Evolutionary conservation across 2,888 invertebrate species (phyloP), one percentile per base, ranked within the genome.

Genomic region (Nomada lathburiana): DNA sequence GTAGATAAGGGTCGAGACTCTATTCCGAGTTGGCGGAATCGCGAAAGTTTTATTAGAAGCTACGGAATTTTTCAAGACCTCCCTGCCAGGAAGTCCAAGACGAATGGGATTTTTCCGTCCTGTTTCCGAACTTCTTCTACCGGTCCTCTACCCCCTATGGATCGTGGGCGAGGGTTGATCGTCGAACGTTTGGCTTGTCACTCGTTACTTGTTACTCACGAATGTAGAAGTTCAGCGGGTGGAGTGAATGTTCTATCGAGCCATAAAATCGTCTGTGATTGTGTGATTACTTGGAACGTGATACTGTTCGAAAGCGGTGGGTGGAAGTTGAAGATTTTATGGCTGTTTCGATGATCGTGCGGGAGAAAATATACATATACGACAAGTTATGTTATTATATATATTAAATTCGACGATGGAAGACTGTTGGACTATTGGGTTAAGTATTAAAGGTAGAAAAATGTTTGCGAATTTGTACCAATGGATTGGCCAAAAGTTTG

Each of bases 11-110:
- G 2, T 2, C 26, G 42, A 26, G 18, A 62, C 55, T 67, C 62
- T n/a, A 26, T 67, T 42, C 29, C 55, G 29, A 29, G 44, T 44
- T 59, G 13, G 42, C 57, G 55, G n/a, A 60, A 9, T 29, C 63
- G 63, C 68, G 63, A 79, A 69, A 79, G 57, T 80, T 79, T 80
- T 59, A 73, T 79, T 72, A 55, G 76, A 36, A 36, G 10, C 60
- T 55, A 0, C 36, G 55, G 52, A 71, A 80, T 77, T 80, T 77
- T 80, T 60, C 57, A 23, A 2, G 16, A n/a, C 42, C 11, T 9
- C 18, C 13, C 44, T 2, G 18, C 20, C 4, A 16, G 52, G 23
- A 1, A 10, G 47, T 50, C 11, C 7, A 20, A 55, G 74, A 67
- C 67, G 67, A 77, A 67, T 67, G 44, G 74, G 53, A 68, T 52